Base-by-base conservation (phyloP, 2,797 vertebrate genomes). In the Premnoplex brunnescens region DNA sequence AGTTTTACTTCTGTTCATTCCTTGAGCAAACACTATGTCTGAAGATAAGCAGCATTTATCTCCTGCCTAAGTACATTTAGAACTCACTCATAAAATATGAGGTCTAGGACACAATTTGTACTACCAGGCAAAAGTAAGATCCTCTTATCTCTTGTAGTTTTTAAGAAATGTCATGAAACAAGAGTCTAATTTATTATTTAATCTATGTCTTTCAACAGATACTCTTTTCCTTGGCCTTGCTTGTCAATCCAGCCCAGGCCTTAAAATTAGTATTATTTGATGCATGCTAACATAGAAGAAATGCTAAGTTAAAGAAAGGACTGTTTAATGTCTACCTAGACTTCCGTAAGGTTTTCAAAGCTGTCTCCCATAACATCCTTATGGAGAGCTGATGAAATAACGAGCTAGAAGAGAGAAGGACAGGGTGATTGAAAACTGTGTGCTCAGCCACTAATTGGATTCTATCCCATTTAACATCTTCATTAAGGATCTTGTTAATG, bases 11-110 rank as follows among this genome's bases (percentile, higher is more conserved):
- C 52, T 89, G 14, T 34, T 84, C 58, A 49, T 58, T 81, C 26
- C 49, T 89, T 81, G 66, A 93, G 36, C 20, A 77, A 91, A 67
- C 28, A 60, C 2, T 68, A 0, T 64, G 60, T 75, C 52, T 82
- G 46, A 89, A 82, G 69, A 75, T 49, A 78, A 87, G n/a, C 17
- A 91, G 13, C 21, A 43, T 72, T 78, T 85, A 64, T 81, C 12
- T 91, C 58, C 32, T 9, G 41, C 37, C 8, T 59, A 32, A 81
- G 19, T 67, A 27, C 52, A 30, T 81, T 92, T 91, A 78, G 26
- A 49, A 63, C 26, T 81, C 44, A 64, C 0, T 5, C 6, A 32
- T 52, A 32, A 86, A 67, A 63, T 60, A 52, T 1, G 26, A 86
- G 32, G 56, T 83, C 22, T 80, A 59, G 19, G 10, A 69, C 28